These are phyloP conservation scores for Paratilapia polleni DNA, from an alignment of 2,113 vertebrate species.

Conservation along the genomic window DNA sequence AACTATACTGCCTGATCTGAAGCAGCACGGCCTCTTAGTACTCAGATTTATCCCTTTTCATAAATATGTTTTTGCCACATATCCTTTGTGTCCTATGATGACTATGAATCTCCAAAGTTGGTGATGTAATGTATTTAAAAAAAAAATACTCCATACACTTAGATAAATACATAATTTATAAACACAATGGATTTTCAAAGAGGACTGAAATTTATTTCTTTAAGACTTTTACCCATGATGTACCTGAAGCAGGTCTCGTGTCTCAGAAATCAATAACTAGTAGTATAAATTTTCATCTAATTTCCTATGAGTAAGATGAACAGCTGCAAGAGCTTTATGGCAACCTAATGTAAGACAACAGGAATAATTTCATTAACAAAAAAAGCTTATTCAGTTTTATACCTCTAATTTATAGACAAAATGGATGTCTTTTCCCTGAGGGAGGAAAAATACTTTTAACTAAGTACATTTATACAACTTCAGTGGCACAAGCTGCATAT, in stretches of 20 bases:
- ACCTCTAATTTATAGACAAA: background rate
- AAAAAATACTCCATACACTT: too few relatives aligned
- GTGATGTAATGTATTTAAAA: too few relatives aligned
- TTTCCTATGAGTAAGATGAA: background rate
- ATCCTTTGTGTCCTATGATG: background rate
- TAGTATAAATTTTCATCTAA: background rate
- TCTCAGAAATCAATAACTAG: background rate
- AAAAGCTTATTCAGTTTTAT: background rate
- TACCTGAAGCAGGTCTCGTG: too few relatives aligned
- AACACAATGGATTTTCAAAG: too few relatives aligned
- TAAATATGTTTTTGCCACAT: background rate
- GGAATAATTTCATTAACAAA: background rate
- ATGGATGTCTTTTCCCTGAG: background rate
- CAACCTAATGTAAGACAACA: too few relatives aligned
- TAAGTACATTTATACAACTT: background rate
- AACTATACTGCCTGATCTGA: background rate
- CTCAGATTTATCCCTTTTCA: background rate
- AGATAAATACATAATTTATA: too few relatives aligned
- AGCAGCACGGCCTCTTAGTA: background rate
- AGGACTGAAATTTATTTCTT: too few relatives aligned
- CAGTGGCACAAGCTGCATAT: background rate
- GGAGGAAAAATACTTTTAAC: background rate
- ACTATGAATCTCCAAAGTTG: background rate
- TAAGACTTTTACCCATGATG: too few relatives aligned
- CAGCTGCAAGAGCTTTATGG: accelerated